phyloP scores from a whole-genome alignment of 2,888 invertebrate species.

The Trichopoda pennipes region DNA sequence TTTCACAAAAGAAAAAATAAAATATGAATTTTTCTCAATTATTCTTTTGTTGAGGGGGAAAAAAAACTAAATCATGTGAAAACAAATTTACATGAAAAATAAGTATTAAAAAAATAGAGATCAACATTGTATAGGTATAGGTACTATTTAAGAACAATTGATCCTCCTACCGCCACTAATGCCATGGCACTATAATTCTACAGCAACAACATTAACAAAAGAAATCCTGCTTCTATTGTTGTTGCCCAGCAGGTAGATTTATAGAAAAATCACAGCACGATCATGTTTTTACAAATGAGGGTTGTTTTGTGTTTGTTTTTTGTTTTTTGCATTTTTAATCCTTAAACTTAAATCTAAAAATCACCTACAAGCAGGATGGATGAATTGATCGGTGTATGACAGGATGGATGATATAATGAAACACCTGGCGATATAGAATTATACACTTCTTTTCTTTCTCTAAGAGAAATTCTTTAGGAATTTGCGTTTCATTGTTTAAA shows the following conservation, averaged over 20 bases:
- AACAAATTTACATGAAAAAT: constrained; percentile 39
- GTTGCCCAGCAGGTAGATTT: constrained; percentile 57
- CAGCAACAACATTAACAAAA: constrained; percentile 11
- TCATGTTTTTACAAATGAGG: constrained; percentile 14
- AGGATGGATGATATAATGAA: constrained; percentile 66
- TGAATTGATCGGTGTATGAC: constrained; percentile 63
- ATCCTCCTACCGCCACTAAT: constrained; percentile 66
- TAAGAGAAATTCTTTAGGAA: constrained; percentile 10
- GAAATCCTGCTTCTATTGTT: constrained; percentile 40
- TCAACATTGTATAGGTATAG: constrained; percentile 33
- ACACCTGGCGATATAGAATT: constrained; percentile 59
- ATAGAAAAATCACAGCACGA: constrained; percentile 31
- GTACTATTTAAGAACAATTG: constrained; percentile 66
- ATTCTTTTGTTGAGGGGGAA: constrained; percentile 44
- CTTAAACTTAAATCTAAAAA: constrained; percentile 57
- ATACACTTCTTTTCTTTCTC: neutral
- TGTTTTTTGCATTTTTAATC: constrained; percentile 63
- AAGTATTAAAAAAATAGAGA: constrained; percentile 22
- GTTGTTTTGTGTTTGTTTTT: constrained; percentile 45
- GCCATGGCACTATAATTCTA: constrained; percentile 7
- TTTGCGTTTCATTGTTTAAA: constrained; percentile 6
- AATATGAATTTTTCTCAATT: constrained; percentile 32
- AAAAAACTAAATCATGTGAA: constrained; percentile 62
- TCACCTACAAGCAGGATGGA: constrained; percentile 66
- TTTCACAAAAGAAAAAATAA: constrained; percentile 19